Evolutionary conservation across 1,140 invertebrate species (phyloP).

Genomic region (Babylonia areolata): DNA sequence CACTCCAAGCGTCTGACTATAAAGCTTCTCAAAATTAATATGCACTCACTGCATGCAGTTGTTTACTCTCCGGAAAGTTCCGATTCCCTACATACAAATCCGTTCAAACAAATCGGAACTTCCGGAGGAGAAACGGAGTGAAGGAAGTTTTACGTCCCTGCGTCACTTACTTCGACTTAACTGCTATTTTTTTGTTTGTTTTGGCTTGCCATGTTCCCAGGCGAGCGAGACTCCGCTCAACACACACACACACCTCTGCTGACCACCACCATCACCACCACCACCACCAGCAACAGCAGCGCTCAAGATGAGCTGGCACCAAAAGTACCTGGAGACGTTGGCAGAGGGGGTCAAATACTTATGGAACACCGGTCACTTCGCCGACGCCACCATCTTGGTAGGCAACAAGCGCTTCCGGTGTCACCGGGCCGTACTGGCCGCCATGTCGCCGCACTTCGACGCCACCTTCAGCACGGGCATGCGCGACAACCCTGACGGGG

Average conservation of each 20-base stretch:
- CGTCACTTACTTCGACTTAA: neutral
- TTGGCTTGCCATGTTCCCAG: too few species aligned
- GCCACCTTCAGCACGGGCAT: conserved; percentile 63
- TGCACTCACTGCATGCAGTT: too few species aligned
- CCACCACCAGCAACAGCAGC: neutral
- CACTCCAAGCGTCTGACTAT: too few species aligned
- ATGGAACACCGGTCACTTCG: conserved; percentile 52
- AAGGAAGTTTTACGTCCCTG: too few species aligned
- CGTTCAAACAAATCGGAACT: too few species aligned
- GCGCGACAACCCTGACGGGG: conserved; percentile 59
- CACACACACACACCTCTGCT: neutral
- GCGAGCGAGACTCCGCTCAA: too few species aligned
- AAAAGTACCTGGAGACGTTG: conserved; percentile 50
- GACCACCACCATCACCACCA: neutral
- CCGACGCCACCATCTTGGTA: conserved; percentile 54
- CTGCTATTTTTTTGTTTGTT: neutral
- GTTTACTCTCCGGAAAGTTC: too few species aligned
- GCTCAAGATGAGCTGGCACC: conserved; percentile 43
- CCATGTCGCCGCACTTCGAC: conserved; percentile 61
- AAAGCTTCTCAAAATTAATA: too few species aligned
- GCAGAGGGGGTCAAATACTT: conserved; percentile 46
- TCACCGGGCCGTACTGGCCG: conserved; percentile 54
- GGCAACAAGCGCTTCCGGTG: conserved; percentile 57
- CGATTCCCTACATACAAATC: too few species aligned
- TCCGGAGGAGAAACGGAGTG: too few species aligned